phyloP scores from a whole-genome alignment of 2,797 vertebrate genomes.

The Rhodeus uyekii region DNA sequence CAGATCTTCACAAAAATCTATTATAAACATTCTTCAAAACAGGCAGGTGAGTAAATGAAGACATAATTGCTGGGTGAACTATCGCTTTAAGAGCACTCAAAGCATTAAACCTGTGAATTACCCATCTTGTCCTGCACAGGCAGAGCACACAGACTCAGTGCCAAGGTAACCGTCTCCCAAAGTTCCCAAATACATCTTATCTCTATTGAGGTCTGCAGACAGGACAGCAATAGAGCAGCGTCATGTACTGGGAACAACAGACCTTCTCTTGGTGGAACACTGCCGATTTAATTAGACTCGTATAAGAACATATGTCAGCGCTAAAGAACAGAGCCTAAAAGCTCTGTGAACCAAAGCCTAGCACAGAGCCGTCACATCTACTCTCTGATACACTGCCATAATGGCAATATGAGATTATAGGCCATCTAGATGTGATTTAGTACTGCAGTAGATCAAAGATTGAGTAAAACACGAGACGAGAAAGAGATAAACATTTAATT shows the following conservation, averaged over 20 bases:
- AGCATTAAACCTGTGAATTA: constrained; percentile 54
- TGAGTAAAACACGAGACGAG: background rate
- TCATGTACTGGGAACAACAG: constrained; percentile 33
- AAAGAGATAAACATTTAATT: background rate
- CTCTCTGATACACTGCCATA: constrained; percentile 24
- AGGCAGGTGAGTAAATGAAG: no score
- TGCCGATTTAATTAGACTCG: constrained; percentile 46
- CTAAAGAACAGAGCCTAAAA: constrained; percentile 18
- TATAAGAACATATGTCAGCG: constrained; percentile 36
- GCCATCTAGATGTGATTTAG: background rate
- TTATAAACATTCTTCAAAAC: background rate
- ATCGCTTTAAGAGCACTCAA: constrained; percentile 1
- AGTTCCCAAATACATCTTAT: background rate
- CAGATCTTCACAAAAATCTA: background rate
- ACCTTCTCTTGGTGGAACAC: constrained; percentile 27
- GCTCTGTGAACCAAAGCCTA: constrained; percentile 42
- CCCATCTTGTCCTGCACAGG: constrained; percentile 4
- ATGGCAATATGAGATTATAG: background rate
- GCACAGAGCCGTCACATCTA: background rate
- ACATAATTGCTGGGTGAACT: background rate
- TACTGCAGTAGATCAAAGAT: background rate
- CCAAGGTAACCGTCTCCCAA: background rate
- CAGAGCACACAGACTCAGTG: background rate
- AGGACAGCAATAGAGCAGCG: constrained; percentile 12
- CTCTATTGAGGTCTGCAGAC: constrained; percentile 10